Conservation (phyloP, 2,888 invertebrate species). For the Leucophenga montana region DNA sequence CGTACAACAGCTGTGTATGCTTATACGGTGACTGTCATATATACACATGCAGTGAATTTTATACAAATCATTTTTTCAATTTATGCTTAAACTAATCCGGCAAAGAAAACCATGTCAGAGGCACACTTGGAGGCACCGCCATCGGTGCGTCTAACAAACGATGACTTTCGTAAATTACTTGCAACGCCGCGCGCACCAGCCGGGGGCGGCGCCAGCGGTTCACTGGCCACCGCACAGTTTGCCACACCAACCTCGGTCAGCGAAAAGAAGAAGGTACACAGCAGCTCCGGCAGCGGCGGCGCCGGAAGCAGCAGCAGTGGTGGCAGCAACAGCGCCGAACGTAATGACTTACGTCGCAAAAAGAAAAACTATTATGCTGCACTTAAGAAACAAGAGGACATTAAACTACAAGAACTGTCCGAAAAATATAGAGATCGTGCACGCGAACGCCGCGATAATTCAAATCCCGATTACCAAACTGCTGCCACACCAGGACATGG, state of each 20-base stretch:
- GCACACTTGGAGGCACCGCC: slow-evolving; percentile 74
- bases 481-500: slow-evolving; percentile 81
- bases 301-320: slow-evolving; percentile 70
- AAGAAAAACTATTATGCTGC: slow-evolving; percentile 96
- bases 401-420: slow-evolving; percentile 92
- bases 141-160: slow-evolving; percentile 92
- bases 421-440: slow-evolving; percentile 95
- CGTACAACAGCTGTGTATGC: background rate
- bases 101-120: slow-evolving; percentile 54
- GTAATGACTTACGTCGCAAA: slow-evolving; percentile 89
- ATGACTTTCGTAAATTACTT: slow-evolving; percentile 94
- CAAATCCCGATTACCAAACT: slow-evolving; percentile 84
- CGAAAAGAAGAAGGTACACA: slow-evolving; percentile 61
- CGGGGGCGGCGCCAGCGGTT: slow-evolving; percentile 48
- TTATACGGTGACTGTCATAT: background rate
- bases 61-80: background rate
- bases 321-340: slow-evolving; percentile 75
- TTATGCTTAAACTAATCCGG: no score
- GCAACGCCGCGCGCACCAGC: slow-evolving; percentile 93
- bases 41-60: background rate
- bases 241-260: slow-evolving; percentile 54
- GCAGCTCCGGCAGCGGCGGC: slow-evolving; percentile 71
- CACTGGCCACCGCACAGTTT: slow-evolving; percentile 61
- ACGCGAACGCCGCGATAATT: slow-evolving; percentile 90
- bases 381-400: slow-evolving; percentile 95